These are phyloP conservation scores for Thermophis baileyi DNA, from an alignment of 2,113 vertebrate species.

Conservation along the genomic window DNA sequence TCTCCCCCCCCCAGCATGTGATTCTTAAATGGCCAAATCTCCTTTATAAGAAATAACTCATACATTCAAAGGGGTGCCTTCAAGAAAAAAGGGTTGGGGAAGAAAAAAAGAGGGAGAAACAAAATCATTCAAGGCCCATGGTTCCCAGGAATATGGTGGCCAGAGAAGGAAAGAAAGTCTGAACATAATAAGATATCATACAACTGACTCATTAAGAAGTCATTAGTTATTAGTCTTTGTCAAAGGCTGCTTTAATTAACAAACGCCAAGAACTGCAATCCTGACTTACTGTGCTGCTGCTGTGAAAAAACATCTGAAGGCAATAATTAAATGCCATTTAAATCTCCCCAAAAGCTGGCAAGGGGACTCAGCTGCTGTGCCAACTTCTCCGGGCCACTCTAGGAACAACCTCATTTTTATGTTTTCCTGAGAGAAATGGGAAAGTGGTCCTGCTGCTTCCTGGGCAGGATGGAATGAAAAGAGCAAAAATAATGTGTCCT, in stretches of 20 bases:
- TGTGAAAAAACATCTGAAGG: constrained; percentile 53
- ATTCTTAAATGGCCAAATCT: not conserved
- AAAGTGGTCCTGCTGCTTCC: not conserved
- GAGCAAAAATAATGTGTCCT: not conserved
- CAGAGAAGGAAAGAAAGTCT: constrained; percentile 21
- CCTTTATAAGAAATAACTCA: not conserved
- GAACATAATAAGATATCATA: constrained; percentile 43
- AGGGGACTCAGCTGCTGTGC: constrained; percentile 28
- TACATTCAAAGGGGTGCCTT: accelerated
- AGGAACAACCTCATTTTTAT: constrained; percentile 49
- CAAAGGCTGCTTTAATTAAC: constrained; percentile 63
- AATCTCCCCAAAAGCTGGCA: constrained; percentile 59
- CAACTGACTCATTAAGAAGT: constrained; percentile 59
- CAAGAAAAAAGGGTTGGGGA: not conserved
- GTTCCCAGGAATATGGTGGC: not conserved
- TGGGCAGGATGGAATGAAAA: not conserved
- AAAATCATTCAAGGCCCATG: too few species aligned
- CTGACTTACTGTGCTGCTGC: constrained; percentile 22
- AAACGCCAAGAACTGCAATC: constrained; percentile 43
- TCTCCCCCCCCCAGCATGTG: not conserved
- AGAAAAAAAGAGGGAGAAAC: accelerated
- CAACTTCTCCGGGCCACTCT: constrained; percentile 39
- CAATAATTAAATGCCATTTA: constrained; percentile 61
- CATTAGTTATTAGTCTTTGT: constrained; percentile 62
- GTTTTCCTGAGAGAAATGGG: constrained; percentile 11